Evolutionary conservation across 2,888 invertebrate species (phyloP).

Genomic region (Dascillus cervinus): DNA sequence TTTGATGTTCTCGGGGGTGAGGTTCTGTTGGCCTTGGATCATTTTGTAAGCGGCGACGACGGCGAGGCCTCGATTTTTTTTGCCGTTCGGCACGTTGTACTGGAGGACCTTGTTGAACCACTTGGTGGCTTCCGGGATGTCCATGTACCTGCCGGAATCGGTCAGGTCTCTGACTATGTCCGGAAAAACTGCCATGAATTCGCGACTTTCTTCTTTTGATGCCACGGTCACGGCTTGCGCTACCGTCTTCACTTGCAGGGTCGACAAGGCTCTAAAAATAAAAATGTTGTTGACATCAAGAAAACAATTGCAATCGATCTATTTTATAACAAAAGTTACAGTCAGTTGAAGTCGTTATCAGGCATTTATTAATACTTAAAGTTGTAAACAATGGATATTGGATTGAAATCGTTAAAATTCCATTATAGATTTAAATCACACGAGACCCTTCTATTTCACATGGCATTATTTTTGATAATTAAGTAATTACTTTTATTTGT

Average conservation of each 20-base stretch:
- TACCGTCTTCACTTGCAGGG: slow-evolving; percentile 53
- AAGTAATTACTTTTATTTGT: not conserved
- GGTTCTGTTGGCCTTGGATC: slow-evolving; percentile 56
- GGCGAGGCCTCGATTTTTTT: slow-evolving; percentile 72
- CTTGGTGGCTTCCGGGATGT: slow-evolving; percentile 71
- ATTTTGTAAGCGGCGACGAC: slow-evolving; percentile 69
- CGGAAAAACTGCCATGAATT: slow-evolving; percentile 84
- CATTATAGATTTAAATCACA: not conserved
- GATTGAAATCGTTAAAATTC: too few species aligned
- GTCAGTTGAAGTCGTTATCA: too few species aligned
- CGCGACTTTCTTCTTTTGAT: slow-evolving; percentile 71
- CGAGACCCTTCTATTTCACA: not conserved
- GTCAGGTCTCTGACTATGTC: slow-evolving; percentile 79
- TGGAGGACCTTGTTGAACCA: slow-evolving; percentile 80
- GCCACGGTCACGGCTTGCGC: slow-evolving; percentile 52
- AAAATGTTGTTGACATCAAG: too few species aligned
- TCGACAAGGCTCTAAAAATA: slow-evolving; percentile 46
- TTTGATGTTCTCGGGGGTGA: slow-evolving; percentile 70
- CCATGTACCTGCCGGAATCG: slow-evolving; percentile 64
- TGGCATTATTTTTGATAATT: not conserved
- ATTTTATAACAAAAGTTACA: too few species aligned
- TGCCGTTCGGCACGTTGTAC: slow-evolving; percentile 88
- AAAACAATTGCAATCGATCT: too few species aligned
- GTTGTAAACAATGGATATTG: too few species aligned
- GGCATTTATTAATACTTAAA: too few species aligned